A percentile compares a stretch with the other conserved stretches of the same genome.
These are phyloP conservation scores for Temnothorax nylanderi DNA, from an alignment of 1,140 invertebrate species.

Conservation along the genomic window DNA sequence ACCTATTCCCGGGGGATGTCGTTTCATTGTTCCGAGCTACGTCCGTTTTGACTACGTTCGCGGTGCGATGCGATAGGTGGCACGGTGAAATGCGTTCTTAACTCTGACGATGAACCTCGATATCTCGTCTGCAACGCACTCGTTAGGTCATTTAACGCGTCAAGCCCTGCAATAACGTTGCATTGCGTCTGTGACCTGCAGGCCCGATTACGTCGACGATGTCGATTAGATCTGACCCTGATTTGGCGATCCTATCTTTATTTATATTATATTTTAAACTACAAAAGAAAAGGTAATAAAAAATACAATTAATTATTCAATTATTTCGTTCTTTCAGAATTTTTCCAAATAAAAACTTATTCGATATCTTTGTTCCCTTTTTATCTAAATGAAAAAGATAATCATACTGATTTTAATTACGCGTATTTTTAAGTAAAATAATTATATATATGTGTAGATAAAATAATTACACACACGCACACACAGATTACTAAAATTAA, in stretches of 20 bases:
- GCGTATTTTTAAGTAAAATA: not conserved
- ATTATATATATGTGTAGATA: too few species aligned
- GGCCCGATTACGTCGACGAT: not conserved
- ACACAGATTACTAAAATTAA: not conserved
- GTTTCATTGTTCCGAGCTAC: not conserved
- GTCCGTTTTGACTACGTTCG: not conserved
- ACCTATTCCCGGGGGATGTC: not conserved
- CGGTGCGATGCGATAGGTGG: not conserved
- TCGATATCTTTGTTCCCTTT: not conserved
- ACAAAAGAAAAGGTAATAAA: not conserved
- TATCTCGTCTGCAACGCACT: not conserved
- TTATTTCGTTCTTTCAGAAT: not conserved
- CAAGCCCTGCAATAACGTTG: conserved; percentile 7
- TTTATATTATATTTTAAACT: not conserved
- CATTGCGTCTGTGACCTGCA: not conserved
- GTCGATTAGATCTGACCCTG: conserved; percentile 1
- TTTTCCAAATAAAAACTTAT: not conserved
- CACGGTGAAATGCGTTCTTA: not conserved
- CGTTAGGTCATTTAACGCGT: conserved; percentile 17
- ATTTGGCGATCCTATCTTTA: not conserved
- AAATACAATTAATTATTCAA: not conserved
- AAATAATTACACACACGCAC: too few species aligned
- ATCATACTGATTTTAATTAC: not conserved
- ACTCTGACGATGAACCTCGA: not conserved
- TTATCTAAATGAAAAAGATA: not conserved